These are phyloP conservation scores for cat (Felis catus) DNA, from an alignment of 2,113 vertebrate species.

Conservation along the genomic window DNA sequence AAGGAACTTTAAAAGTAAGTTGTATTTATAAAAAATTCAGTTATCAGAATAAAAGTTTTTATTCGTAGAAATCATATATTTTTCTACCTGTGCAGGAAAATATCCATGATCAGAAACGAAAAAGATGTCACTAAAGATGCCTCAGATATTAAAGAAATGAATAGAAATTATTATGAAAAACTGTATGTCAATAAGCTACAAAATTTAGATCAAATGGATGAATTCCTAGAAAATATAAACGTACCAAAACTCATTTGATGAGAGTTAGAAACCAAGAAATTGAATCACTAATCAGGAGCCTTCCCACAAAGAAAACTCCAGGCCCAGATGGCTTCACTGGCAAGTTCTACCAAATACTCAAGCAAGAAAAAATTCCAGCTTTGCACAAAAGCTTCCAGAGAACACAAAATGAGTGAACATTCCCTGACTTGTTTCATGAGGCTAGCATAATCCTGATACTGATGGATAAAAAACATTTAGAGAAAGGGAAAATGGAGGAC, in stretches of 20 bases:
- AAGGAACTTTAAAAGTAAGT: neutral
- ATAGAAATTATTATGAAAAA: neutral
- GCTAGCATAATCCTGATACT: neutral
- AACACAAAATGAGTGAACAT: conserved; percentile 18
- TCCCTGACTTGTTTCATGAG: neutral
- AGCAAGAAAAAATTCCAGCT: conserved; percentile 13
- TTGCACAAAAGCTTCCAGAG: conserved; percentile 26
- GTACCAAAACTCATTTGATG: neutral
- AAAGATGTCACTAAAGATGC: neutral
- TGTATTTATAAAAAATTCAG: neutral
- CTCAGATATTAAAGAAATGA: neutral
- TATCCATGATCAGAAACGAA: neutral
- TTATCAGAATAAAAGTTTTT: neutral
- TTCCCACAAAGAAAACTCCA: conserved; percentile 34
- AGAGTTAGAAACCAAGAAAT: conserved; percentile 40
- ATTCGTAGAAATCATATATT: neutral
- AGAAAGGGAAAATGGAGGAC: neutral
- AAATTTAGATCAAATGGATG: neutral
- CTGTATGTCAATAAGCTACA: neutral
- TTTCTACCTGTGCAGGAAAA: neutral
- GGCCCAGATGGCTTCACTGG: neutral
- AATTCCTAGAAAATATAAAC: conserved; percentile 3
- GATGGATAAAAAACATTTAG: neutral
- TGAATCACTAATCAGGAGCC: neutral
- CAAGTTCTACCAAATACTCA: neutral